phyloP scores from a whole-genome alignment of 2,797 vertebrate genomes.

The Muscicapa striata region DNA sequence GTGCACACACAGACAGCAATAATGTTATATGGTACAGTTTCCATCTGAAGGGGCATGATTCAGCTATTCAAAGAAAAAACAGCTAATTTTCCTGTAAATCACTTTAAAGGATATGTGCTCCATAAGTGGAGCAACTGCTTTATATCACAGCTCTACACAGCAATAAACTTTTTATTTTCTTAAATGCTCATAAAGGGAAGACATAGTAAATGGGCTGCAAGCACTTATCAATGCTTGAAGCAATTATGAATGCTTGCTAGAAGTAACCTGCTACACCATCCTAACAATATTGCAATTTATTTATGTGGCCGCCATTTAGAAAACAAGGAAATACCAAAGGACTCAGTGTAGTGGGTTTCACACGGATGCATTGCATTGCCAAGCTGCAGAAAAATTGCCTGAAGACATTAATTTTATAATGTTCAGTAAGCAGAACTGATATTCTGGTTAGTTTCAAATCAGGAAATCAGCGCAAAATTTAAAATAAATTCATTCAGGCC shows the following conservation, averaged over 20 bases:
- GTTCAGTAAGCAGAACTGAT: background rate
- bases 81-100: background rate
- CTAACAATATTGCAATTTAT: background rate
- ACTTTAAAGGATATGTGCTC: background rate
- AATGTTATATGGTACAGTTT: background rate
- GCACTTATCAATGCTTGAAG: background rate
- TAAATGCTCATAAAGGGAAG: background rate
- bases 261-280: background rate
- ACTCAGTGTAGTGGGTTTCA: background rate
- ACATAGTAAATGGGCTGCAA: background rate
- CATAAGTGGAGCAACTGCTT: background rate
- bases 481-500: background rate
- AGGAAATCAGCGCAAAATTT: background rate
- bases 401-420: background rate
- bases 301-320: background rate
- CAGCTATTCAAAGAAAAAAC: background rate
- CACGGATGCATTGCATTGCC: background rate
- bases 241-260: background rate
- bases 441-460: conserved; percentile 3
- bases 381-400: background rate
- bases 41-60: background rate
- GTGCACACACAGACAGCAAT: background rate
- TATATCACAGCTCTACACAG: background rate
- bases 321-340: background rate
- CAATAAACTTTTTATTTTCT: background rate